Base-by-base conservation (phyloP, 2,113 vertebrate species). In the Hepsetus odoe region DNA sequence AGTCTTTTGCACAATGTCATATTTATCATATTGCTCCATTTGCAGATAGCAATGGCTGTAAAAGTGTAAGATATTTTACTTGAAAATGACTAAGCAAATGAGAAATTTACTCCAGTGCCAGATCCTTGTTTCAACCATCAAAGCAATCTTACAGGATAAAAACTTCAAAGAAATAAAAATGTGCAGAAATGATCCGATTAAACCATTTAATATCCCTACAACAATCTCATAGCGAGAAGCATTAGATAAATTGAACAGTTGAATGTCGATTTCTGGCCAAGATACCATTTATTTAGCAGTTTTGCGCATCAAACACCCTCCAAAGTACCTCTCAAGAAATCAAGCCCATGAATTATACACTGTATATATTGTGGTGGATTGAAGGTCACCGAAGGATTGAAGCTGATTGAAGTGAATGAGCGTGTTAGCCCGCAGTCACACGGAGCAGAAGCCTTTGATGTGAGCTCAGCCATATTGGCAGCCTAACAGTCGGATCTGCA, bases 391-490 rank as follows among this genome's bases (percentile, higher is more conserved):
- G 56, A 32, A 79, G 74, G 68, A 80, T 64, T 80, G 74, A 83
- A 77, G 61, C 75, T 77, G 79, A 84, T 80, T 80, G 79, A 84
- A 80, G 72, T 58, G 74, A 77, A 74, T 77, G 79, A 84, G 82
- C 38, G 70, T 22, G 40, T 73, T 77, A 77, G 78, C 82, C 79
- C 75, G 74, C 74, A 77, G 78, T 69, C 44, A 64, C 70, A 64
- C 65, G 46, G 70, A 75, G 53, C 78, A 59, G 76, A 28, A 69
- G 59, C 64, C 82, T 84, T n/a, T 84, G 78, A 80, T 77, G 79
- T 55, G 40, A 81, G 78, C 78, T 77, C 78, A n/a, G 53, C 66
- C 78, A 65, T 73, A 84, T 74, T 80, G 82, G 74, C 79, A 70
- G 55, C 75, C 59, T 40, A 66, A 74, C 68, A 70, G 70, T 68